Evolutionary conservation across 2,797 vertebrate genomes (phyloP), one percentile per base, ranked within the genome.

Genomic region (Tympanoctomys barrerae): DNA sequence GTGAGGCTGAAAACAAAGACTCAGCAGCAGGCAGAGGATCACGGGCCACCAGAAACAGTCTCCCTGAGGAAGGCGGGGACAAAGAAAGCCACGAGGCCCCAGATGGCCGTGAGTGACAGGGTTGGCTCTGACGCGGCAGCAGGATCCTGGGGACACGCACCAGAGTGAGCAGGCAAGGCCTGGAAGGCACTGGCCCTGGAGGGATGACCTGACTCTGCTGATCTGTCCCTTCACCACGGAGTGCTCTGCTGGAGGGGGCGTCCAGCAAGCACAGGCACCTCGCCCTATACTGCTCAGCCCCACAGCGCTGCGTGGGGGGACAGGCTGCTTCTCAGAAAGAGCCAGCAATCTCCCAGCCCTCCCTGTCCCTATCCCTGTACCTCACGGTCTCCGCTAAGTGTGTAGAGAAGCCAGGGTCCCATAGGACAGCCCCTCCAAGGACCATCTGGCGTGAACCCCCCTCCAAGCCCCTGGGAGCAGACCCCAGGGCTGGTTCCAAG

Each of bases 401-500:
- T 46, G 24, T 77, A 31, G 70, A 95, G 90, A 81, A 97, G 81
- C 42, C 52, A 31, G 36, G 26, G 46, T 21, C n/a, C 22, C 70
- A 33, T 77, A 73, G 86, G 42, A 26, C 57, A 49, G 62, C 36
- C 57, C n/a, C 11, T 82, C 26, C 90, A 89, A 24, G 57, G n/a
- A 39, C 39, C 49, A 36, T 84, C 77, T 92, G 81, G 31, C 61
- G 10, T 39, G 57, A 89, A 57, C 52, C 88, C 75, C 31, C 80
- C 71, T 31, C 19, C 42, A n/a, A 21, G 61, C 46, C 75, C 75
- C 75, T 77, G 62, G 79, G 88, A 77, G 59, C 42, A 87, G 77
- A 93, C 70, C 54, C 79, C 86, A 71, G 89, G 78, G 49, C 70
- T 6, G 21, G 61, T 59, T 92, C 83, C 16, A 57, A 86, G 75